Base-by-base conservation (phyloP, 2,888 invertebrate species). In the Pachycephus smyrnensis region DNA sequence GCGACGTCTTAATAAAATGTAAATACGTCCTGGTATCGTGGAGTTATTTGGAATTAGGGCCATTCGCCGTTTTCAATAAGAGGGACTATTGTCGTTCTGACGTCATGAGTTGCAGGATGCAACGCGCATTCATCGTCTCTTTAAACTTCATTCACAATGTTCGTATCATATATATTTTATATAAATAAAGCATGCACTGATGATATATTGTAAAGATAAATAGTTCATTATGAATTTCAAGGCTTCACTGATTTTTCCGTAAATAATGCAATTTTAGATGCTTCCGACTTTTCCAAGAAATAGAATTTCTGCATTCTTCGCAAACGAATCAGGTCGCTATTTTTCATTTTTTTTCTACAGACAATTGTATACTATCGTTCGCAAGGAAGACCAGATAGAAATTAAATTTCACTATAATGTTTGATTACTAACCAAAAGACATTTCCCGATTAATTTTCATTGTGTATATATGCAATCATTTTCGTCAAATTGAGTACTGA, bases 1-100 rank as follows among this genome's bases (percentile, higher is more conserved):
- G 80, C 78, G 81, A 81, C 80, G 80, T 80, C 81, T 85, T 85
- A 85, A 85, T 85, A 85, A 85, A 85, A 85, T 85, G 85, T 85
- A 85, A 85, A 85, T 85, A 84, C 76, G 9, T 55, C 55, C 55
- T 55, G 55, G 23, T 55, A 55, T 55, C 23, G 55, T 23, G 23
- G 55, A 55, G 23, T 55, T 23, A 23, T 55, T 9, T 6, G 6
- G 23, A 55, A 55, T 55, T 55, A 23, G 23, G 55, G 9, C 55
- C 15, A 55, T 55, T 23, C 6, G 0, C 23, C 23, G 55, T 23
- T 55, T 55, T 55, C 23, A 23, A 55, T 55, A 55, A 55, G 55
- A 55, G 55, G 23, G 55, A 55, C 55, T 55, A 23, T 55, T 9
- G 55, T 23, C 55, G 55, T 55, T 23, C 55, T 55, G 55, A 55